Base-by-base conservation (phyloP, 23 tunicate species). In the Halocynthia aurantium region DNA sequence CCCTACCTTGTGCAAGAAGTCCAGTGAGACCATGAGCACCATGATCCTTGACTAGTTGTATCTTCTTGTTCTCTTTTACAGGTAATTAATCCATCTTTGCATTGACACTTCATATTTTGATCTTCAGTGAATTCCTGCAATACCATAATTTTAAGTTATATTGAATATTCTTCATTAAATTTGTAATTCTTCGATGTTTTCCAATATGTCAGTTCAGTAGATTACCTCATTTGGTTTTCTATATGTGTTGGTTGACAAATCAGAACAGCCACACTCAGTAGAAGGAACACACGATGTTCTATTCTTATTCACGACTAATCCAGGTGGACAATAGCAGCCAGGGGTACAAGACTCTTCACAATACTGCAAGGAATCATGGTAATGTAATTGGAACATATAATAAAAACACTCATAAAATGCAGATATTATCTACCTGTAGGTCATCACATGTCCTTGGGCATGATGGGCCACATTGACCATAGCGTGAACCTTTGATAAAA, bases 1-100 rank as follows among this genome's bases (percentile, higher is more conserved):
- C 44, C 52, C 70, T 52, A 82, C 86, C 78, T 62, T 7, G 57
- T 74, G 53, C 86, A 82, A 63, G 86, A 17, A 7, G 86, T 73
- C 86, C 86, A 82, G 55, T 73, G 86, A 6, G 86, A 82, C 86
- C 86, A 82, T 7, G 52, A 52, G 67, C 80, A 82, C 65, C 62
- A 73, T 19, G 20, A n/a, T 7, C 6, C 70, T 1, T 0, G 17
- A 7, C 6, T 64, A 22, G 19, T 5, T 7, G 61, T 18, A 7
- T 65, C 70, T 20, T 20, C 22, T 65, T 40, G 22, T 65, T 65
- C 51, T 22, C 75, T 49, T 22, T 65, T 50, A 62, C 86, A 82
- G 6, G n/a, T 15, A 6, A 73, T 65, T 10, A n/a, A 6, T 74
- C 86, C 86, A 64, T 73, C 62, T 50, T 19, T 52, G 52, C 86